Base-by-base conservation (phyloP, 2,888 invertebrate genomes). In the Dilophus febrilis region DNA sequence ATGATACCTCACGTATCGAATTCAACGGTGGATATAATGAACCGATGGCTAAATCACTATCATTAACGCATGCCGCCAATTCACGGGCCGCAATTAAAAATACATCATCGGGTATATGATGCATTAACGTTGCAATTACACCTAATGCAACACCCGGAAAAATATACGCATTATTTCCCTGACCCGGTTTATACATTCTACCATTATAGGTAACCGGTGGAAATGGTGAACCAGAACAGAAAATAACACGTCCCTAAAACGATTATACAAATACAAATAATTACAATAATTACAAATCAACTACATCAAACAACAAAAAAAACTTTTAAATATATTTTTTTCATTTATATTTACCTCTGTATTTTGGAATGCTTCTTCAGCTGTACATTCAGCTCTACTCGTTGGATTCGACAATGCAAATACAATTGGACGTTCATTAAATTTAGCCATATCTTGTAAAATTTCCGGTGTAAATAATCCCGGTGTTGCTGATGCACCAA, bases 381-480 rank as follows among this genome's bases (percentile, higher is more conserved):
- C 95, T 1, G 97, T 97, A 58, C 98, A 99, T 64, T 98, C 98
- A 1, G 98, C 92, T 68, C 88, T 90, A 61, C 78, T 80, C 1
- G 98, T 99, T 6, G 98, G 98, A 66, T 98, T 98, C 49, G 95
- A 95, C 32, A 98, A 71, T 10, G 98, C 97, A 58, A 98, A 97
- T 47, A 98, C 80, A 48, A 98, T 74, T 0, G 98, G 98, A 39
- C 82, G 70, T 4, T 90, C 78, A 49, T 90, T 88, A 56, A 80
- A 79, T 42, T 67, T 61, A 0, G 78, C 87, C 95, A 99, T 94
- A 49, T 77, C 76, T 51, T 74, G 66, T 38, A 98, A 64, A 37
- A 99, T 77, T 47, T 79, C 78, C 7, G 83, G 73, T 0, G 86
- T 92, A 59, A 98, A 99, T 0, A 90, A 84, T 16, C 90, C 90